These are phyloP conservation scores for Phylloscopus whistleri DNA, from an alignment of 2,113 vertebrate genomes.

Conservation along the genomic window DNA sequence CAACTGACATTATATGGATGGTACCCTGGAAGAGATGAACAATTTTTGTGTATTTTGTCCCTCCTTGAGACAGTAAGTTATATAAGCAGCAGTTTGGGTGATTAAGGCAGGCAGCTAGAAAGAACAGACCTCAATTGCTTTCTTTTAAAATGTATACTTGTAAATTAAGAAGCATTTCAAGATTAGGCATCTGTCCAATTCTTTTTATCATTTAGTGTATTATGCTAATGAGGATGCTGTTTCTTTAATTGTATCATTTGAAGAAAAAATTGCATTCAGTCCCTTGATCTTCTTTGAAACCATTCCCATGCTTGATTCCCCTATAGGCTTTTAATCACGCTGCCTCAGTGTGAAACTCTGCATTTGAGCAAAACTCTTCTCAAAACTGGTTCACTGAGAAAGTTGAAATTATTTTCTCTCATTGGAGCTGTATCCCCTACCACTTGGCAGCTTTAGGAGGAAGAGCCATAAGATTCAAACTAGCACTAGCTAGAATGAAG, in stretches of 20 bases:
- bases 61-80: background rate
- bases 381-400: constrained; percentile 53
- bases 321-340: constrained; percentile 42
- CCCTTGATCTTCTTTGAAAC: constrained; percentile 65
- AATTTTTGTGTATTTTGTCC: background rate
- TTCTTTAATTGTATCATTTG: constrained; percentile 63
- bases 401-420: constrained; percentile 9
- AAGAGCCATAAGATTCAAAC: background rate
- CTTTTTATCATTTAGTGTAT: constrained; percentile 59
- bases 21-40: background rate
- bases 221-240: constrained; percentile 55
- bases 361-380: background rate
- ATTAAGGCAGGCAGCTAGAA: background rate
- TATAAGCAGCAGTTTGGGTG: background rate
- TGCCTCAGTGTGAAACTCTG: background rate
- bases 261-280: constrained; percentile 39
- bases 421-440: background rate
- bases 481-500: background rate
- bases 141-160: constrained; percentile 30
- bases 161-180: constrained; percentile 56
- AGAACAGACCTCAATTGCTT: constrained; percentile 11
- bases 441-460: background rate
- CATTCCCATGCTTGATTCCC: constrained; percentile 20
- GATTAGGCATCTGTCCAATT: constrained; percentile 63
- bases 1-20: background rate